phyloP scores from a whole-genome alignment of 2,888 invertebrate genomes.

The Parelbella ahira region DNA sequence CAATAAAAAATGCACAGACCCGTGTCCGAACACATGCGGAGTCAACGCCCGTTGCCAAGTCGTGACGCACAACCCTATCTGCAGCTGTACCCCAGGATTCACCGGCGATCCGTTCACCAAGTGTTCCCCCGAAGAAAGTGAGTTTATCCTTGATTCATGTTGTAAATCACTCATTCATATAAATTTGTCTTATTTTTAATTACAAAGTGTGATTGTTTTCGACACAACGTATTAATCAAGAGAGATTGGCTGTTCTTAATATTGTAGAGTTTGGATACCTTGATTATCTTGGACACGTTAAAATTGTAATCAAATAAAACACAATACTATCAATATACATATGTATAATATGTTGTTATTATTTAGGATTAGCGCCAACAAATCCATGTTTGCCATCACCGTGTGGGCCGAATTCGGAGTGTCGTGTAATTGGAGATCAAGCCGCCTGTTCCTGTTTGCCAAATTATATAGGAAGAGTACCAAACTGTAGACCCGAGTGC shows the following conservation, averaged over 20 bases:
- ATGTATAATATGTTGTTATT: no score
- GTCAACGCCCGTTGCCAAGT: conserved; percentile 90
- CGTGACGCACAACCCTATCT: conserved; percentile 92
- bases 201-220: no score
- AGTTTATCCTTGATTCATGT: conserved; percentile 28
- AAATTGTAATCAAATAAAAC: no score
- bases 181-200: no score
- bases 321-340: no score
- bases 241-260: no score
- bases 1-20: conserved; percentile 89
- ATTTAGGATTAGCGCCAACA: conserved; percentile 47
- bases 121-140: conserved; percentile 84
- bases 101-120: conserved; percentile 90
- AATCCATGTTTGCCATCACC: conserved; percentile 91
- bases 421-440: conserved; percentile 88
- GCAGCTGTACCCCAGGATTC: conserved; percentile 88
- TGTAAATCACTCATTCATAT: no score
- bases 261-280: no score
- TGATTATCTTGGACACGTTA: no score
- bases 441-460: conserved; percentile 92
- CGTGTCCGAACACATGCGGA: conserved; percentile 91
- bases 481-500: conserved; percentile 92
- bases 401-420: conserved; percentile 91
- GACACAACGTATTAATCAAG: no score
- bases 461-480: conserved; percentile 91